A percentile compares a stretch with the other conserved stretches of the same genome.
These are phyloP conservation scores for Leptosomus discolor DNA, from an alignment of 2,113 vertebrate species.

Conservation along the genomic window DNA sequence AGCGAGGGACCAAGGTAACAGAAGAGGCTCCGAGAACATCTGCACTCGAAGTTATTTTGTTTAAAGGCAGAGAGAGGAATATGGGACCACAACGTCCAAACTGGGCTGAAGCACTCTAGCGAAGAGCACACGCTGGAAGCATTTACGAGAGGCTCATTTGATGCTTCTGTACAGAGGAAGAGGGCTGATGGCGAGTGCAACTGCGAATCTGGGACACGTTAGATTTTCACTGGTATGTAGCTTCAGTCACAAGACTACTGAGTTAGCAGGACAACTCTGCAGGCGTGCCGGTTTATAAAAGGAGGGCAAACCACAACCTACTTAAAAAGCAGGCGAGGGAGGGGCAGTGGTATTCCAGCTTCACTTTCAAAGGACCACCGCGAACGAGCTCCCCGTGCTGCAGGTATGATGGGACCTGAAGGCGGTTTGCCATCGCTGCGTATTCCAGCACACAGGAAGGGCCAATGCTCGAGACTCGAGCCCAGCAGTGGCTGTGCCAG, in stretches of 20 bases:
- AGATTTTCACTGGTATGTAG: not conserved
- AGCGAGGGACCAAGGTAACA: not conserved
- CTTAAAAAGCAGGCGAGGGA: not conserved
- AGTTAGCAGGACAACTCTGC: not conserved
- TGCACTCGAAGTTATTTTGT: not conserved
- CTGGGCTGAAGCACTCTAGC: not conserved
- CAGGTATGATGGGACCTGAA: not conserved
- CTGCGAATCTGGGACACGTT: not conserved
- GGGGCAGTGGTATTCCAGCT: not conserved
- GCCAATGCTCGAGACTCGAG: not conserved
- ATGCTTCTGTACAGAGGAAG: not conserved
- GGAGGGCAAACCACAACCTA: not conserved
- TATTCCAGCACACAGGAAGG: not conserved
- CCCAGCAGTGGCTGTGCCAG: not conserved
- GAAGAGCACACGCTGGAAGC: not conserved
- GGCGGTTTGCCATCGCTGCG: not conserved
- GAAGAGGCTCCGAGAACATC: not conserved
- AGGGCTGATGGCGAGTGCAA: too few relatives aligned
- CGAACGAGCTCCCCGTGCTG: not conserved
- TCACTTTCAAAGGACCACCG: not conserved
- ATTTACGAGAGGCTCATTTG: not conserved
- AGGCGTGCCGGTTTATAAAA: not conserved
- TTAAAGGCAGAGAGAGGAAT: not conserved
- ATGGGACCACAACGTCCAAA: not conserved
- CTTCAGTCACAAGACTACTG: not conserved